Evolutionary conservation across 64 coral and sea anemone species (phyloP).

Genomic region (Orbicella faveolata): DNA sequence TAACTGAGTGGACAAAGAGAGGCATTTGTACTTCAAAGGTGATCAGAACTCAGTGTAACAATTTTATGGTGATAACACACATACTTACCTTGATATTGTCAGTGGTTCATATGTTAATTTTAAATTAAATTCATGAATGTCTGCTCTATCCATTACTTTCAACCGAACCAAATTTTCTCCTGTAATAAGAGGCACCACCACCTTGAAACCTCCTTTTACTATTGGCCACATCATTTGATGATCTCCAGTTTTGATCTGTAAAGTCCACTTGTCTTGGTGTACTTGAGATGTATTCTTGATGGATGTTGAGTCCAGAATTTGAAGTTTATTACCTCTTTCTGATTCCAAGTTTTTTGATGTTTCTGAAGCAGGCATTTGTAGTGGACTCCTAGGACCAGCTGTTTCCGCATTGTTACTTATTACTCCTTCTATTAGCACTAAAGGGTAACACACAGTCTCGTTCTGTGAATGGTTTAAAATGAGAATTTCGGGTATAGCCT

Average conservation of each 20-base stretch:
- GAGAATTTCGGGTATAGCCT: constrained; percentile 33
- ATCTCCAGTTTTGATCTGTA: neutral
- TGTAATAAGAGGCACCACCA: constrained; percentile 45
- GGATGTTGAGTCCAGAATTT: neutral
- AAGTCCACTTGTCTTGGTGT: neutral
- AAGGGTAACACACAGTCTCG: constrained; percentile 68
- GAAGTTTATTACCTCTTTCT: neutral
- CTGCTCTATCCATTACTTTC: constrained; percentile 15
- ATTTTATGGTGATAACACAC: neutral
- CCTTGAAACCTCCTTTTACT: constrained; percentile 75
- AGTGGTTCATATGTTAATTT: constrained; percentile 53
- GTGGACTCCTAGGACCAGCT: neutral
- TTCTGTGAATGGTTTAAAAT: constrained; percentile 65
- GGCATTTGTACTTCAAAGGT: too few relatives aligned
- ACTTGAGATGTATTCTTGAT: neutral
- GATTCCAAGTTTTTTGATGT: constrained; percentile 2
- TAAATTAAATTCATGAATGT: constrained; percentile 46
- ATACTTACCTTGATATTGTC: constrained; percentile 56
- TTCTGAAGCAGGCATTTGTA: neutral
- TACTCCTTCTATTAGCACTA: constrained; percentile 76
- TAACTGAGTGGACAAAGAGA: too few relatives aligned
- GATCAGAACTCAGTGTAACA: neutral
- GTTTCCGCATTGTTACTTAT: neutral
- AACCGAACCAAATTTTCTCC: constrained; percentile 78
- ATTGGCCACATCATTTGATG: constrained; percentile 71